Evolutionary conservation across 2,888 invertebrate species (phyloP), one percentile per base, ranked within the genome.

Genomic region (Sinopyrophorus schimmeli): DNA sequence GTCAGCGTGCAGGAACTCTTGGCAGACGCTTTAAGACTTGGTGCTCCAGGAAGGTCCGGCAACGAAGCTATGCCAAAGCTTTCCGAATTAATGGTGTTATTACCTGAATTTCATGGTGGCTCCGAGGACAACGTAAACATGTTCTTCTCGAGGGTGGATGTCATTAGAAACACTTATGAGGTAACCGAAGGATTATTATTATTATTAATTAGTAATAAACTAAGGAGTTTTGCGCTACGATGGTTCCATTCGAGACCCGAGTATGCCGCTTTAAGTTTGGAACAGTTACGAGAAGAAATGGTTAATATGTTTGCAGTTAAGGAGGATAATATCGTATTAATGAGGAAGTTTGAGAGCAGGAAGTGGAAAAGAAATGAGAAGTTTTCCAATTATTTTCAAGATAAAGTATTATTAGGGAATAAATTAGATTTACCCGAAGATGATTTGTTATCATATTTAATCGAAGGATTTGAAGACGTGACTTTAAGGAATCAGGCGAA

Each of bases 361-460:
- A 2, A 11, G 6, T 43, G 46, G 46, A 38, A 20, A 20, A 47
- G 9, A 5, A 27, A 12, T 18, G 46, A 41, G 12, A 39, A 24
- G 18, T 46, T 46, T 12, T 27, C 20, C 17, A 23, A 7, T 3
- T 46, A 41, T 16, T 46, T n/a, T 18, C 15, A 21, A 7, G 46
- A 40, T 6, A 47, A 47, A 23, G 34, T 47, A 5, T 9, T 47
- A 10, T 32, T 47, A 17, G 40, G 32, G 11, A 47, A 47, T 18
- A 31, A 9, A 34, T 5, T 42, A 9, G 47, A 26, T 4, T 10
- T 47, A 23, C 6, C 9, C n/a, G 47, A 47, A 9, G 9, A 20
- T n/a, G 41, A 47, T 18, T 14, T 32, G 12, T 20, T 47, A 2
- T 10, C 9, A 17, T 47, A 47, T 18, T 7, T 47, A n/a, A 46